A percentile compares a stretch with the other conserved stretches of the same genome.
These are phyloP conservation scores for Chauna torquata DNA, from an alignment of 2,113 vertebrate species.

Conservation along the genomic window DNA sequence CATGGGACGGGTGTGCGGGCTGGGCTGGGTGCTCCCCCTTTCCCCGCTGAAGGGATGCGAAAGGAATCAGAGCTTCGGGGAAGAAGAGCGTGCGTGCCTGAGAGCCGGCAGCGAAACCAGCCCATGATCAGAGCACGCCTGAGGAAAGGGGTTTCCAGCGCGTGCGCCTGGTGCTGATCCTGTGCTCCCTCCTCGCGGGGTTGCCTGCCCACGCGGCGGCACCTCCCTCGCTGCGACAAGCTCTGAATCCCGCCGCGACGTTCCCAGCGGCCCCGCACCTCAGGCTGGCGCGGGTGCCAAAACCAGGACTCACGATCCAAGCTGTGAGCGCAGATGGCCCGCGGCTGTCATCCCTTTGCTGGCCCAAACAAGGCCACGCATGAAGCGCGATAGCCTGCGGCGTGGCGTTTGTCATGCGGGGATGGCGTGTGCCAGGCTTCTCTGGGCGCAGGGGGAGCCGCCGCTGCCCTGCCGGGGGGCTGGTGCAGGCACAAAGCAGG, in stretches of 20 bases:
- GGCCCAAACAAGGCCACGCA: not conserved
- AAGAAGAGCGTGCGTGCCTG: not conserved
- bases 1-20: not conserved
- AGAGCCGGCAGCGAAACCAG: not conserved
- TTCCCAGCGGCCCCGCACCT: accelerated
- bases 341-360: not conserved
- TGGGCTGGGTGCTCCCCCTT: not conserved
- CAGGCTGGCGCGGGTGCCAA: not conserved
- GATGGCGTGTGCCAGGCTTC: not conserved
- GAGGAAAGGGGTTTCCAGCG: not conserved
- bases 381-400: not conserved
- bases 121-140: not conserved
- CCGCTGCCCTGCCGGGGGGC: too few relatives aligned
- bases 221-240: accelerated
- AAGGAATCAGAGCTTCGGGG: not conserved
- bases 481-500: not conserved
- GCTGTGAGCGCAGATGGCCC: not conserved
- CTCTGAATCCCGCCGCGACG: accelerated
- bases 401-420: not conserved
- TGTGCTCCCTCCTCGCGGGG: not conserved
- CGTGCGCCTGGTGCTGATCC: not conserved
- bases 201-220: not conserved
- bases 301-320: not conserved
- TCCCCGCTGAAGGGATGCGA: not conserved
- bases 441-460: too few relatives aligned